Percentiles rank a stretch among this genome's conserved stretches.
Evolutionary conservation across 2,888 invertebrate species (phyloP).

Genomic region (Papilio demoleus): DNA sequence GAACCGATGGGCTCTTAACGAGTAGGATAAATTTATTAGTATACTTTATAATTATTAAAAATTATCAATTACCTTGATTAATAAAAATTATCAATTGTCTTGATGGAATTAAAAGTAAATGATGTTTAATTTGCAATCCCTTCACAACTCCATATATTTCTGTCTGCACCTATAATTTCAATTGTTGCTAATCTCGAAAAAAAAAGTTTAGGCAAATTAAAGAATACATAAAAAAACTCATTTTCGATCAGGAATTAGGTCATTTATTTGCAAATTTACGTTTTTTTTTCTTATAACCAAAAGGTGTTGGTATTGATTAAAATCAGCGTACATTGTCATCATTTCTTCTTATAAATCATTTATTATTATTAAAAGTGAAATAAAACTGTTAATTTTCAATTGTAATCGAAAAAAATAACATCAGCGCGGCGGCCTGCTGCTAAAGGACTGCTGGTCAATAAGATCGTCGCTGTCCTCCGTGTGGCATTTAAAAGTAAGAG

Average conservation of each 20-base stretch:
- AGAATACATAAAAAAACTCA: background rate
- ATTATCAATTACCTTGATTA: conserved; percentile 44
- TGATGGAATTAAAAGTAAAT: background rate
- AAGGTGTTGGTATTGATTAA: conserved; percentile 6
- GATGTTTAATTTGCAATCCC: background rate
- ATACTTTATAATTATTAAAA: conserved; percentile 10
- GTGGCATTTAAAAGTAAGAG: conserved; percentile 11
- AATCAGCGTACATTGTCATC: conserved; percentile 7
- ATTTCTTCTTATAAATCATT: conserved; percentile 15
- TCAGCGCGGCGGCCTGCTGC: conserved; percentile 12
- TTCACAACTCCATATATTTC: too few relatives aligned
- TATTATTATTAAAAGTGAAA: background rate
- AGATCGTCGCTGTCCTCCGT: conserved; percentile 15
- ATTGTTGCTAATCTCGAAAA: background rate
- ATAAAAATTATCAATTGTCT: conserved; percentile 18
- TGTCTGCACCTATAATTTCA: too few relatives aligned
- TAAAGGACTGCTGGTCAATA: conserved; percentile 4
- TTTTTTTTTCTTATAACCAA: conserved; percentile 10
- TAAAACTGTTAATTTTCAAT: conserved; percentile 17
- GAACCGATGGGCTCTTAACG: conserved; percentile 7
- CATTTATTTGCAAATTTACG: conserved; percentile 13
- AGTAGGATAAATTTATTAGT: conserved; percentile 33
- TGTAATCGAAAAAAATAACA: background rate
- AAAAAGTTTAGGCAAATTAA: background rate
- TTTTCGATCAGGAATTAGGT: background rate